Evolutionary conservation across 2,888 invertebrate genomes (phyloP).

Genomic region (Gisinianus flammeolus): DNA sequence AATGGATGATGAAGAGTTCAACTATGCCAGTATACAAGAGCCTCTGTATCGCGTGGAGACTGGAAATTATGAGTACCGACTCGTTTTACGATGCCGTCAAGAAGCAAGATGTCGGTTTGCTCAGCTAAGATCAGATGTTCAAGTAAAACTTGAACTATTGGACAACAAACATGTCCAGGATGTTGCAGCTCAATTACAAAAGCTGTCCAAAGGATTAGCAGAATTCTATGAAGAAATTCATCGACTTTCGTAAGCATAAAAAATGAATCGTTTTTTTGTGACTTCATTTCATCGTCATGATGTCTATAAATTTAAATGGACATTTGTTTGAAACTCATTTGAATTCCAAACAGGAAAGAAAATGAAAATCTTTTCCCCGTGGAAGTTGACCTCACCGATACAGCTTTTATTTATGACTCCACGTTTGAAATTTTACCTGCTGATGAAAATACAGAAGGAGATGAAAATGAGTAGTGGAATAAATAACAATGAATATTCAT

Average conservation of each 20-base stretch:
- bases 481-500: too few species aligned
- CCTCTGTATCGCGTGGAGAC: slow-evolving; percentile 97
- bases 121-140: slow-evolving; percentile 82
- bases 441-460: slow-evolving; percentile 46
- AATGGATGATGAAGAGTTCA: slow-evolving; percentile 99
- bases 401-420: slow-evolving; percentile 85
- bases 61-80: slow-evolving; percentile 97
- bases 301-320: too few species aligned
- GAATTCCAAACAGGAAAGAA: too few species aligned
- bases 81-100: slow-evolving; percentile 94
- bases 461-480: slow-evolving; percentile 27
- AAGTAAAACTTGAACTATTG: slow-evolving; percentile 94
- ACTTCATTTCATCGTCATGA: too few species aligned
- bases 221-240: slow-evolving; percentile 77
- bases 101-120: slow-evolving; percentile 88
- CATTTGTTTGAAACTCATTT: too few species aligned
- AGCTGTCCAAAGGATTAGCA: slow-evolving; percentile 83
- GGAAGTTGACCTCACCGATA: slow-evolving; percentile 90
- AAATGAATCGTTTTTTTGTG: too few species aligned
- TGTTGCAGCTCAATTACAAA: slow-evolving; percentile 81
- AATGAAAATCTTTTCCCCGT: slow-evolving; percentile 86
- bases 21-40: slow-evolving; percentile 89
- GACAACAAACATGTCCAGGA: slow-evolving; percentile 99
- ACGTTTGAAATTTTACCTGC: slow-evolving; percentile 55
- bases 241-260: slow-evolving; percentile 68